Base-by-base conservation (phyloP, 2,113 vertebrate species). In the Jacana jacana region DNA sequence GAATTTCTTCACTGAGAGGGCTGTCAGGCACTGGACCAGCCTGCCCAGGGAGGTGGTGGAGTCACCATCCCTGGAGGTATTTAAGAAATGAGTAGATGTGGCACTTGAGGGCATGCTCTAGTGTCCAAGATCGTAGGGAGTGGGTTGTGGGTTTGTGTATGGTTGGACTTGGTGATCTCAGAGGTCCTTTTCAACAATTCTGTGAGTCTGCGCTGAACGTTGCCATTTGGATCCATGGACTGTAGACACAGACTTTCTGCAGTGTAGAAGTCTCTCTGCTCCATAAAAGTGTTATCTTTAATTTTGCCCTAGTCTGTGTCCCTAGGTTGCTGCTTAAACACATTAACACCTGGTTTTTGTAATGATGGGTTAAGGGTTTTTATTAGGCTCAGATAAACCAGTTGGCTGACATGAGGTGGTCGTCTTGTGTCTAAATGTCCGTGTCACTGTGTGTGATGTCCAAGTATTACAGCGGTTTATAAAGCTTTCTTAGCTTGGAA, bases 391-490 rank as follows among this genome's bases (percentile, higher is more conserved):
- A 5, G 31, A 6, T 42, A 49, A 84, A 54, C 7, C 42, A 40
- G 24, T 31, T 51, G 30, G 0, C 20, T 28, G 49, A 54, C 63
- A 10, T 8, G 31, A 57, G 49, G 4, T 9, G 7, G 10, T 69
- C 7, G 1, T 68, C 8, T 24, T 8, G 14, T 57, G 15, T 35
- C 40, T 46, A 13, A 73, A 30, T 13, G 61, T 63, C 35, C 33
- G 0, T 0, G 1, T 8, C 7, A 9, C 39, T 0, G 0, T 6
- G 13, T 33, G n/a, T 40, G 46, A 28, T 81, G 31, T 25, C 31
- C 46, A 49, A 22, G 18, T 33, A 9, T 23, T n/a, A 10, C 28
- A 51, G 52, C 54, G 68, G 28, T 40, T 58, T 54, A 12, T 46
- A 58, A 71, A 70, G 52, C 54, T 61, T 44, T 18, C 6, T 72